Conservation (phyloP, 92 coral and sea anemone genomes). For the Palythoa grandiflora region DNA sequence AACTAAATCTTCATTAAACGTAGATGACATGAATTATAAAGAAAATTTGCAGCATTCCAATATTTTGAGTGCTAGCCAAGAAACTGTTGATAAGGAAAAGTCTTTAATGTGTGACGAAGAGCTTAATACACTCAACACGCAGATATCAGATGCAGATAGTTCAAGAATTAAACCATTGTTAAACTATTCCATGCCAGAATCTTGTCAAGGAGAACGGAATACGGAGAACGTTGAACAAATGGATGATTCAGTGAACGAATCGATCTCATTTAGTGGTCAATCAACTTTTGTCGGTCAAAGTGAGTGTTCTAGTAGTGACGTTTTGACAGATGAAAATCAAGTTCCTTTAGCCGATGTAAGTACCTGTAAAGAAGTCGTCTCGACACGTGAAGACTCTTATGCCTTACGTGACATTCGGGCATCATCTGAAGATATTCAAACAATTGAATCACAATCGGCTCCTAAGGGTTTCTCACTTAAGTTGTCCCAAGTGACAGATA, state of each 20-base stretch:
- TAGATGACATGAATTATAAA: background rate
- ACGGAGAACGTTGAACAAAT: background rate
- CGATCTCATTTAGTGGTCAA: background rate
- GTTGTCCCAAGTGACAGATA: background rate
- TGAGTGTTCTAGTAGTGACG: background rate
- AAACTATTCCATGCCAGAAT: background rate
- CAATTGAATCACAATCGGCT: background rate
- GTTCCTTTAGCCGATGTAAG: background rate
- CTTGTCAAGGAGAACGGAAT: background rate
- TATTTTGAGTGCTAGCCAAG: background rate
- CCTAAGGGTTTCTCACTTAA: background rate
- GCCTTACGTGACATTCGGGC: background rate
- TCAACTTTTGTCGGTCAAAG: background rate
- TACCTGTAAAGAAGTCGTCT: background rate
- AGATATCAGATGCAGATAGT: background rate
- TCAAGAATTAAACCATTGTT: too few relatives aligned
- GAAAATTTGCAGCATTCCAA: background rate
- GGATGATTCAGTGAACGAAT: background rate
- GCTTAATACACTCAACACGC: background rate
- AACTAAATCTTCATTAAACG: background rate
- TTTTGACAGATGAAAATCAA: background rate
- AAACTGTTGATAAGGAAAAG: background rate
- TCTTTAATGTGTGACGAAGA: background rate
- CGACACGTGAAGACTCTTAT: background rate
- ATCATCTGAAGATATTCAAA: background rate